Evolutionary conservation across 92 coral and sea anemone genomes (phyloP), one percentile per base, ranked within the genome.

Genomic region (Diadumene lineata): DNA sequence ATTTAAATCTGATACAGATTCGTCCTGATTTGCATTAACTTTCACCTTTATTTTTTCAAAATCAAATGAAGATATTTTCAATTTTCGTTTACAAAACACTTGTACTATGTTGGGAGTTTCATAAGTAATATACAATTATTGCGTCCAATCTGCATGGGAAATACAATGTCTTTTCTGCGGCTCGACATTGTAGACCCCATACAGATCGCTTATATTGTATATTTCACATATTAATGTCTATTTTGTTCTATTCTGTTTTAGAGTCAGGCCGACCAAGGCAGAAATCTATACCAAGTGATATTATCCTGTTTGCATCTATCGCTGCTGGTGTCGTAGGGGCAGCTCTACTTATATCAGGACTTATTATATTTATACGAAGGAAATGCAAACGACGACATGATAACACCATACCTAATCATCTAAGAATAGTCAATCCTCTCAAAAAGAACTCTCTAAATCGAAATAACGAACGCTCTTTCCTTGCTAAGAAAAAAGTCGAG

Each of bases 391-490:
- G 81, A 69, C 78, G 73, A 27, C 70, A 64, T 43, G 84, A 80
- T 30, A 85, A 68, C 60, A 60, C 74, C 31, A 82, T 77, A 44
- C 48, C 80, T 34, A 75, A 75, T 2, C 82, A 94, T 15, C 69
- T 86, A 32, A 85, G 99, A 31, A 89, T 96, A 48, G 82, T 96
- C 50, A 96, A 96, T 70, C 87, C 97, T 1, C 64, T 86, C 76
- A 96, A 96, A 81, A 88, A 88, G 70, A 90, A 83, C 53, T 89
- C 97, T 8, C 64, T 92, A 56, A 89, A 86, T 84, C 77, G 89
- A 34, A 73, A 88, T 24, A 89, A 89, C 66, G 88, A 81, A 27
- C 70, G 70, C 13, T 74, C 72, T 29, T 71, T 38, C n/a, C 79
- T 32, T 22, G 92, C 85, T 43, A 87, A 51, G 69, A 79, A 55